Base-by-base conservation (phyloP, 2,797 vertebrate genomes). In the Microtus obscurus region DNA sequence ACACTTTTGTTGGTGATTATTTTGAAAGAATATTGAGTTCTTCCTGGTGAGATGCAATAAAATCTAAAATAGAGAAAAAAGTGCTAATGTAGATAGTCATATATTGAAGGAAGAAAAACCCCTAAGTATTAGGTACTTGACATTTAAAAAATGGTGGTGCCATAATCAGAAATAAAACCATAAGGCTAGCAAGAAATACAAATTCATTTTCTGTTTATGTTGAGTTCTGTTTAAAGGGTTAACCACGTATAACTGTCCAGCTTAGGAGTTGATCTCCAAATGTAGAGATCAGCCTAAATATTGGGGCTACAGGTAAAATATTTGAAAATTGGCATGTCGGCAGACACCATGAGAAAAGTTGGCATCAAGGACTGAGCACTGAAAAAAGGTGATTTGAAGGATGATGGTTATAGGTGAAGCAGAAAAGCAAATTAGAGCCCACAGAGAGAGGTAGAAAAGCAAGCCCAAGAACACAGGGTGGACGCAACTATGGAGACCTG, bases 41-140 rank as follows among this genome's bases (percentile, higher is more conserved):
- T 45, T 29, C 23, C 59, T 88, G 31, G 34, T 81, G 37, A 94
- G 67, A 89, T 10, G 19, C 56, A 88, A 37, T 43, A 45, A 95
- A 95, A 56, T 79, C 67, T 95, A 74, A 95, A 90, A 73, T 78
- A 19, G n/a, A 91, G 0, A 90, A 96, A 23, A 82, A 81, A 79
- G 23, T 81, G 21, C 69, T 56, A 89, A 59, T 34, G 87, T 69
- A 71, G 76, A 63, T 85, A 90, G 74, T 82, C 93, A 74, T 51
- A 43, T 43, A 37, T 67, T 69, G n/a, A 81, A 76, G 21, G 19
- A 87, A 27, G 23, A 90, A 77, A 86, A 67, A 69, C 9, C 0
- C 0, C 11, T 27, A 93, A 90, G 89, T 91, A 71, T n/a, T 85
- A 69, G n/a, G 7, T 43, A 23, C 94, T 90, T 86, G 48, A 31